These are phyloP conservation scores for Euzophera pinguis DNA, from an alignment of 2,888 invertebrate genomes.

Conservation along the genomic window DNA sequence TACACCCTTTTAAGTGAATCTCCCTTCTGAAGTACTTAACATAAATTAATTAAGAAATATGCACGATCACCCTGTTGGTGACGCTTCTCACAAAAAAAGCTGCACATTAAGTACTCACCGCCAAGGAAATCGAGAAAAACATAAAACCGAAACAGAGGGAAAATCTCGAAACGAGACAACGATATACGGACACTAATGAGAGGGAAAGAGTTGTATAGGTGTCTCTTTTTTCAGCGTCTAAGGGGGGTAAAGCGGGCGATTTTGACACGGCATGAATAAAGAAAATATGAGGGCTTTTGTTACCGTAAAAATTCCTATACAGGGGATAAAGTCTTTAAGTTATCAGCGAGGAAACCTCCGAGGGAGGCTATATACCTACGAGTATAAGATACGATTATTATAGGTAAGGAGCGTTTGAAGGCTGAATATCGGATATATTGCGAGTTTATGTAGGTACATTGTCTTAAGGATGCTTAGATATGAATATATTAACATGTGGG, in stretches of 20 bases:
- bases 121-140: slow-evolving; percentile 63
- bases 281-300: slow-evolving; percentile 79
- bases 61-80: slow-evolving; percentile 67
- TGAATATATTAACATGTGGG: slow-evolving; percentile 66
- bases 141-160: slow-evolving; percentile 66
- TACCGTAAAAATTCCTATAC: slow-evolving; percentile 78
- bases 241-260: slow-evolving; percentile 62
- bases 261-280: slow-evolving; percentile 77
- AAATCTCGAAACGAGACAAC: slow-evolving; percentile 45
- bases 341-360: slow-evolving; percentile 62
- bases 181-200: slow-evolving; percentile 50
- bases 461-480: slow-evolving; percentile 58
- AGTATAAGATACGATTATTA: slow-evolving; percentile 26
- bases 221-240: slow-evolving; percentile 60
- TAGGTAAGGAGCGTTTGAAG: slow-evolving; percentile 35
- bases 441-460: slow-evolving; percentile 47
- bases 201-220: slow-evolving; percentile 65
- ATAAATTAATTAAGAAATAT: slow-evolving; percentile 77
- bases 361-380: slow-evolving; percentile 40
- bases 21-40: slow-evolving; percentile 58
- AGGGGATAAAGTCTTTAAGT: slow-evolving; percentile 78
- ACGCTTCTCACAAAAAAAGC: slow-evolving; percentile 55
- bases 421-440: slow-evolving; percentile 52
- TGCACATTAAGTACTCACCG: slow-evolving; percentile 53
- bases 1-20: slow-evolving; percentile 52